A percentile compares a stretch with the other conserved stretches of the same genome.
phyloP scores from a whole-genome alignment of 2,113 vertebrate species.

The Planiliza haematocheilus region DNA sequence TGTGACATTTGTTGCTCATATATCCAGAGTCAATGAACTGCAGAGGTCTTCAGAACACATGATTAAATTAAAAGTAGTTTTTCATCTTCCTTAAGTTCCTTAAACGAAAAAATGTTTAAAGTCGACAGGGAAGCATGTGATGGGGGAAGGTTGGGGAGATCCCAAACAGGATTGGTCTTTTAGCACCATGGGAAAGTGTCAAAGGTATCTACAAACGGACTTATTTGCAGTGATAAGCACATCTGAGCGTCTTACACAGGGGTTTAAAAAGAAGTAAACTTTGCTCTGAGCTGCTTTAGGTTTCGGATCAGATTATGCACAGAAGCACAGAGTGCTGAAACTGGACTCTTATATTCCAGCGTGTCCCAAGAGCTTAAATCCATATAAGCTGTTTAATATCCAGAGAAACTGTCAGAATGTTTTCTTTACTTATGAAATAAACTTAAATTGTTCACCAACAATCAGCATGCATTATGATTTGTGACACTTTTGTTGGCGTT shows the following conservation, averaged over 20 bases:
- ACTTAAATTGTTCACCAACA: neutral
- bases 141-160: no score
- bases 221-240: conserved; percentile 39
- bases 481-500: neutral
- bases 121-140: no score
- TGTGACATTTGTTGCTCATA: conserved; percentile 23
- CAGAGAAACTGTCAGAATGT: conserved; percentile 17
- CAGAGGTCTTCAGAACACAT: conserved; percentile 6
- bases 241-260: conserved; percentile 39
- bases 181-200: conserved; percentile 61
- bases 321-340: conserved; percentile 38
- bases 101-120: no score
- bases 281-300: conserved; percentile 48
- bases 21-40: conserved; percentile 46
- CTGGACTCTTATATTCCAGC: conserved; percentile 2
- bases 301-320: conserved; percentile 58
- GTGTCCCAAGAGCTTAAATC: conserved; percentile 32
- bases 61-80: conserved; percentile 11
- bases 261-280: conserved; percentile 41
- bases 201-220: conserved; percentile 57
- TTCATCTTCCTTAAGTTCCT: neutral
- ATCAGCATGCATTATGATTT: neutral
- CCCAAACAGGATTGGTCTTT: conserved; percentile 11
- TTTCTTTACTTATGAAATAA: conserved; percentile 18
- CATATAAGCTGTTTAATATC: conserved; percentile 17